Base-by-base conservation (phyloP, 2,113 vertebrate species). In the Lampris megalopsis region DNA sequence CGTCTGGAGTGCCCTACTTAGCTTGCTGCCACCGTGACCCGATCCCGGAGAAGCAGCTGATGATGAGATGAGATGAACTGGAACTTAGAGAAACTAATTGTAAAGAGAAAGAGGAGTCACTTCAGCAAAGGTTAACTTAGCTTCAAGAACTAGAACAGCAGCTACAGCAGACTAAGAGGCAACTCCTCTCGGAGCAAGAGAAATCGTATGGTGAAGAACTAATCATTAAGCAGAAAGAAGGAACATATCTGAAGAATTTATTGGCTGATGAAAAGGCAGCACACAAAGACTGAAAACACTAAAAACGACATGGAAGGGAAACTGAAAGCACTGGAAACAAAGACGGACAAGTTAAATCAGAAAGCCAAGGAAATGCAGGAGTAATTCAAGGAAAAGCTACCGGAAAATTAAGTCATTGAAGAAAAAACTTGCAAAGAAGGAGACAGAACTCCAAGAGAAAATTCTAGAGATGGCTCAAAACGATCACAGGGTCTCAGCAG, bases 361-460 rank as follows among this genome's bases (percentile, higher is more conserved):
- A 98, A 95, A 77, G 88, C 92, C 81, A 98, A 96, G 93, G 96
- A 98, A 69, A 95, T 96, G 88, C 95, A 97, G 13, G 97, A 97
- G 75, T 92, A 82, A 11, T 94, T 95, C 37, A 97, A 96, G 91
- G 96, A 95, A 77, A 96, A 96, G 87, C 89, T 98, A 61, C 91
- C 94, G 54, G 95, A 98, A 63, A 95, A 95, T 69, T 96, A 99
- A 86, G 71, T 96, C 93, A 70, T 89, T 96, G 24, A 97, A 95
- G 88, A 93, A 92, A 63, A 96, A 97, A 52, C 91, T 98, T 59
- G 94, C 95, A 72, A 97, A 96, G 70, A 97, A 95, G 56, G 94
- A 95, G 36, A 71, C 92, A 37, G 97, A 97, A 75, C 91, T 99
- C 56, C 95, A 92, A 83, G 94, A 95, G 63, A 97, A 96, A 82